Base-by-base conservation (phyloP, 1,140 invertebrate species). In the Eciton burchellii region DNA sequence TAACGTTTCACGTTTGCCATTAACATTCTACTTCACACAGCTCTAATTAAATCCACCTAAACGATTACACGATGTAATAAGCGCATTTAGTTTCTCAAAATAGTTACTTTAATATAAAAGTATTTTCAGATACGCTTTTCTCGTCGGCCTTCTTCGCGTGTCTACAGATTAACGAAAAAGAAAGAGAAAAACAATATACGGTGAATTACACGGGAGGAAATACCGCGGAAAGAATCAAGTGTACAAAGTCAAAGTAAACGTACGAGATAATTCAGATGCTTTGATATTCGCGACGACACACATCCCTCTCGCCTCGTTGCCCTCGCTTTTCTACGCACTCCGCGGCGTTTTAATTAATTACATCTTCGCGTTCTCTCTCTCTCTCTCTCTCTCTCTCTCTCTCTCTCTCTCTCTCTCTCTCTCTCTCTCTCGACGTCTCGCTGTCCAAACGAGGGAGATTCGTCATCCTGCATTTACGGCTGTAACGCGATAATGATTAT, bases 401-500 rank as follows among this genome's bases (percentile, higher is more conserved):
- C n/a, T 45, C 16, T 3, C 49, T 60, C 81, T 45, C 16, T 3
- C 49, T 60, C 81, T 45, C 16, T 3, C 49, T 60, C 81, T 45
- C 16, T 3, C 49, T 60, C 81, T 86, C 74, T 56, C 54, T 35
- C n/a, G 54, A n/a, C 19, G 16, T 60, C 16, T 35, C 77, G 49
- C 81, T 86, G n/a, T n/a, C 26, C 62, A 74, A 47, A 74, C 26
- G 62, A 82, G 47, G n/a, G n/a, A 85, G 74, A 86, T 74, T 74
- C 47, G 54, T 84, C 74, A 52, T 29, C n/a, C 62, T 81, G 26
- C 74, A 83, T 49, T 83, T 77, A 71, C 49, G 45, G 47, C 45
- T 73, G 68, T 79, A 85, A 85, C 29, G 26, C 73, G 26, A 24
- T 82, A 86, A 86, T 74, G 62, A 82, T 85, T 85, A 82, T 85